A percentile compares a stretch with the other conserved stretches of the same genome.
Conservation (phyloP, 2,888 invertebrate genomes). For the Apamea monoglypha region DNA sequence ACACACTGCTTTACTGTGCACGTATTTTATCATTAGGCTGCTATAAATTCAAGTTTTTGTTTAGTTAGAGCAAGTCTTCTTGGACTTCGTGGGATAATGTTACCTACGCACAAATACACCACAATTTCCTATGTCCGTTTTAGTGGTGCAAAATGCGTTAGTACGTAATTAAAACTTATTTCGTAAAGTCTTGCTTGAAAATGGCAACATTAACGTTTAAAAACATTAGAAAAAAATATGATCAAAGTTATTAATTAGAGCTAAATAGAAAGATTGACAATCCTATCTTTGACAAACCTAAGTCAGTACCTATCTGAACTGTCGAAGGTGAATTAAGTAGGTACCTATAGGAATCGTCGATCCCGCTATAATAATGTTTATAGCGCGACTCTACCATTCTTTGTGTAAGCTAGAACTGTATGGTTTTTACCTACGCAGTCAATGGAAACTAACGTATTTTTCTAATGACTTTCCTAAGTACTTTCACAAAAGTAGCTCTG, state of each 20-base stretch:
- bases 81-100: conserved; percentile 14
- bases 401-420: conserved; percentile 16
- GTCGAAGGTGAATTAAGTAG: not conserved
- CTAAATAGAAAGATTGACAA: not conserved
- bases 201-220: not conserved
- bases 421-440: not conserved
- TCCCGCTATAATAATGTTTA: conserved; percentile 12
- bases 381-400: not conserved
- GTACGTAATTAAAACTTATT: not conserved
- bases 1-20: conserved; percentile 40
- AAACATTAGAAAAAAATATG: not conserved
- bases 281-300: not conserved
- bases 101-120: conserved; percentile 11
- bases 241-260: not conserved
- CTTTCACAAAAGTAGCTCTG: not conserved
- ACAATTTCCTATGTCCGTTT: not conserved
- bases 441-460: conserved; percentile 17
- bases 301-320: not conserved
- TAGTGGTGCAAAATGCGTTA: not conserved
- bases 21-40: conserved; percentile 38
- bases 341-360: not conserved
- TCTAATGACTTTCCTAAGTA: conserved; percentile 15
- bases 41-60: conserved; percentile 23
- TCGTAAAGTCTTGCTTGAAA: not conserved
- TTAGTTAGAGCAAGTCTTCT: not conserved